Evolutionary conservation across 2,888 invertebrate species (phyloP).

Genomic region (Spialia ferax): DNA sequence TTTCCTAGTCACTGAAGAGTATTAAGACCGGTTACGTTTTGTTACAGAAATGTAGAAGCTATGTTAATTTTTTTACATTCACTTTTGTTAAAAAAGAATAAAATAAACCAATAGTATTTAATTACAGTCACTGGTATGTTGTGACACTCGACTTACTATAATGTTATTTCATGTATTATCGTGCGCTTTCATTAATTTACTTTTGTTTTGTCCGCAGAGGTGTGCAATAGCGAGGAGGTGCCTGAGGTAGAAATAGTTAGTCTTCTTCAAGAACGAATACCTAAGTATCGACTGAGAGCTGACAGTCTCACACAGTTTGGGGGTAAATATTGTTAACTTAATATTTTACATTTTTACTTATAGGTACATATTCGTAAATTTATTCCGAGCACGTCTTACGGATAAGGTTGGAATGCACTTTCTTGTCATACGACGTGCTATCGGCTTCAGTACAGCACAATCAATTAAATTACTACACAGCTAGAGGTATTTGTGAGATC

Average conservation of each 20-base stretch:
- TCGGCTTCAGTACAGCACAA: too few relatives aligned
- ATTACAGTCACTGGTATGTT: background rate
- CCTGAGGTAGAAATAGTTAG: slow-evolving; percentile 99
- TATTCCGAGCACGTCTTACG: slow-evolving; percentile 1
- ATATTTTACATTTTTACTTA: slow-evolving; percentile 7
- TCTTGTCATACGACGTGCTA: background rate
- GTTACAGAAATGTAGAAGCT: background rate
- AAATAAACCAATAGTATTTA: too few relatives aligned
- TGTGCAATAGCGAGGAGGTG: slow-evolving; percentile 96
- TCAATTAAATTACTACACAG: background rate
- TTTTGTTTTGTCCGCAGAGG: slow-evolving; percentile 88
- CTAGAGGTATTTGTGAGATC: background rate
- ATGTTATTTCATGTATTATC: too few relatives aligned
- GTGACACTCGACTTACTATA: background rate
- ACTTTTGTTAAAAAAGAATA: too few relatives aligned
- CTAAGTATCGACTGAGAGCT: slow-evolving; percentile 96
- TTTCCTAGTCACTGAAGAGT: slow-evolving; percentile 51
- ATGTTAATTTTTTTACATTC: too few relatives aligned
- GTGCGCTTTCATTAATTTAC: background rate
- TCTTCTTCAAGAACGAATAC: slow-evolving; percentile 97
- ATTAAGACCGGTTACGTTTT: slow-evolving; percentile 31
- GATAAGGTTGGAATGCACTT: slow-evolving; percentile 8
- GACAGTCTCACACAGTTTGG: slow-evolving; percentile 97
- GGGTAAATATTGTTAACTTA: slow-evolving; percentile 84
- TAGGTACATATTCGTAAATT: background rate